phyloP scores from a whole-genome alignment of 1,140 invertebrate genomes.

The Venustaconcha ellipsiformis region DNA sequence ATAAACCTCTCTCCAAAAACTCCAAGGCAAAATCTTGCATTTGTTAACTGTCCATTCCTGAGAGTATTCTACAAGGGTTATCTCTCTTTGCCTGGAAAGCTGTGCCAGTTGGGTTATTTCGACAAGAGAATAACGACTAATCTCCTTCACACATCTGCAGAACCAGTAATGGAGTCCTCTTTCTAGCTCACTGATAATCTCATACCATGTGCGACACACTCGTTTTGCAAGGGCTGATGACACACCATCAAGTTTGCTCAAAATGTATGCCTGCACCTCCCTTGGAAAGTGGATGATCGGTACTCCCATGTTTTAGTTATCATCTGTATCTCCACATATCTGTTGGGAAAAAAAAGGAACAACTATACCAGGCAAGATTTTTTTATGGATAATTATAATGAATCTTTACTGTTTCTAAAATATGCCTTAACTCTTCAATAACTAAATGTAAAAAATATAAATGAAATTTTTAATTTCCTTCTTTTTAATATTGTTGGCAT shows the following conservation, averaged over 20 bases:
- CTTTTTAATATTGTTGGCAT: too few relatives aligned
- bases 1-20: constrained; percentile 29
- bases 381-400: too few relatives aligned
- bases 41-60: constrained; percentile 6
- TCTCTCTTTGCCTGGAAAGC: constrained; percentile 6
- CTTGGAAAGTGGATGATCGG: constrained; percentile 1
- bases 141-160: constrained; percentile 20
- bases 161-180: constrained; percentile 16
- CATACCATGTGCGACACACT: constrained; percentile 23
- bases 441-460: too few relatives aligned
- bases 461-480: too few relatives aligned
- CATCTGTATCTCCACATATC: too few relatives aligned
- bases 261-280: constrained; percentile 21
- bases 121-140: constrained; percentile 4
- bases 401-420: too few relatives aligned
- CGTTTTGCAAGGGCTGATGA: constrained; percentile 16
- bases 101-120: constrained; percentile 17
- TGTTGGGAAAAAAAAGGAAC: too few relatives aligned
- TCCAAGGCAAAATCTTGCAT: constrained; percentile 17
- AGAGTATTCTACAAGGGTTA: constrained; percentile 1
- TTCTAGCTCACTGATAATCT: constrained; percentile 12
- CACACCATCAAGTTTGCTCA: constrained; percentile 26
- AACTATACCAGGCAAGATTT: too few relatives aligned
- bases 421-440: too few relatives aligned
- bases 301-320: too few relatives aligned